Conservation (phyloP, 2,888 invertebrate genomes). For the Dyspetes luteomarginatus region DNA sequence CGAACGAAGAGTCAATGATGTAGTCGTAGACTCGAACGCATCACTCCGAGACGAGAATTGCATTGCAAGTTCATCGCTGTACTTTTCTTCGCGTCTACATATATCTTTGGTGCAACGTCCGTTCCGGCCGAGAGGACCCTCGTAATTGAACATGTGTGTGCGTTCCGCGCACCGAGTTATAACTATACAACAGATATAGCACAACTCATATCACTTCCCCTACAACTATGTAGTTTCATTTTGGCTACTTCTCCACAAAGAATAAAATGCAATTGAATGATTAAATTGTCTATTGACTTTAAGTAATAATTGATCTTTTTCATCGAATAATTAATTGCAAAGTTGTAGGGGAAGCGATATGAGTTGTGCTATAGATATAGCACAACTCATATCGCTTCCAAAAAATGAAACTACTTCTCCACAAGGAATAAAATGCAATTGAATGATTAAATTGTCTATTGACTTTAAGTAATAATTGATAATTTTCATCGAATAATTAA, state of each 20-base stretch:
- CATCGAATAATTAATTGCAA: too few relatives aligned
- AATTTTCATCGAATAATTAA: background rate
- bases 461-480: background rate
- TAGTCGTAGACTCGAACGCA: conserved; percentile 61
- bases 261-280: too few relatives aligned
- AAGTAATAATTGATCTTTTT: too few relatives aligned
- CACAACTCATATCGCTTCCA: conserved; percentile 24
- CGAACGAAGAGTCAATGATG: conserved; percentile 34
- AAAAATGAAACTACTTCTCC: background rate
- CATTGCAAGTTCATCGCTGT: conserved; percentile 58
- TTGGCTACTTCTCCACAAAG: too few relatives aligned
- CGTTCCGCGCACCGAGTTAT: conserved; percentile 43
- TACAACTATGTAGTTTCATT: conserved; percentile 12
- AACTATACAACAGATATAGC: conserved; percentile 34
- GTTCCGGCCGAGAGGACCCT: conserved; percentile 79
- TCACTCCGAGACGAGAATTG: conserved; percentile 63
- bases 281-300: too few relatives aligned
- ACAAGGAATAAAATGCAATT: too few relatives aligned
- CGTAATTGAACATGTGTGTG: conserved; percentile 75
- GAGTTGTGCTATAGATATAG: conserved; percentile 18
- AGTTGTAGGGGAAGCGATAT: conserved; percentile 18
- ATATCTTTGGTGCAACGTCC: conserved; percentile 78
- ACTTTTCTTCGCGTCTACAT: conserved; percentile 32
- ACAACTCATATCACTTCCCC: conserved; percentile 2
- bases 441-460: background rate